A percentile compares a stretch with the other conserved stretches of the same genome.
Evolutionary conservation across 2,888 invertebrate species (phyloP).

Genomic region (Calliscelio sp.): DNA sequence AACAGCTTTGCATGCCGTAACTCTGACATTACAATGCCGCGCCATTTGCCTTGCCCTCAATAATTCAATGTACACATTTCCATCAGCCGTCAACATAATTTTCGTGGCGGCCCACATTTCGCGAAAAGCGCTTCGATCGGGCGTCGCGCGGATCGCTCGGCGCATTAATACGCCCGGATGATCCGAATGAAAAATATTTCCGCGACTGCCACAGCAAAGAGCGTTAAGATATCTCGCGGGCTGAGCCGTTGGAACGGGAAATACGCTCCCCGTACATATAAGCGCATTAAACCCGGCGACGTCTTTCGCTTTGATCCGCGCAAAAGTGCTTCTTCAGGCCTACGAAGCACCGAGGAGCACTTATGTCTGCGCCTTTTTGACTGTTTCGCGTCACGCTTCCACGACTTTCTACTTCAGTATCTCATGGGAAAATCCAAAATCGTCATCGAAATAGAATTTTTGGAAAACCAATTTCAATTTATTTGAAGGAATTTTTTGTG

Average conservation of each 20-base stretch:
- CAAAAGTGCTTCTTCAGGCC: conserved; percentile 71
- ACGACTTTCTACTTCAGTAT: conserved; percentile 23
- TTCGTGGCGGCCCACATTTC: conserved; percentile 34
- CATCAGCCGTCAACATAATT: conserved; percentile 53
- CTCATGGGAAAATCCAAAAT: conserved; percentile 18
- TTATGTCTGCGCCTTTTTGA: conserved; percentile 59
- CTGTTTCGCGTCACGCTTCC: conserved; percentile 49
- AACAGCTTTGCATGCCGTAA: neutral
- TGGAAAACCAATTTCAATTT: no score
- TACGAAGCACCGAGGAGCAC: conserved; percentile 61
- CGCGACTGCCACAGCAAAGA: conserved; percentile 54
- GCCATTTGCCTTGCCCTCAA: conserved; percentile 19
- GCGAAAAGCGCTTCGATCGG: conserved; percentile 45
- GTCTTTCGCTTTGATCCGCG: conserved; percentile 77
- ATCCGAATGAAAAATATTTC: conserved; percentile 68
- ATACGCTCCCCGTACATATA: conserved; percentile 67
- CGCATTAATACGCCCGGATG: conserved; percentile 58
- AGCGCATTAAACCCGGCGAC: conserved; percentile 77
- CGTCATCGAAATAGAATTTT: no score
- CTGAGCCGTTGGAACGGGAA: conserved; percentile 74
- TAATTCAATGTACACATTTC: conserved; percentile 50
- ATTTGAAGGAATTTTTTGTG: no score
- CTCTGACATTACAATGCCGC: conserved; percentile 22
- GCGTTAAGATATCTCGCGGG: conserved; percentile 58
- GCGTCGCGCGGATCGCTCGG: conserved; percentile 46